Base-by-base conservation (phyloP, 1,140 invertebrate genomes). In the Adoxophyes honmai region DNA sequence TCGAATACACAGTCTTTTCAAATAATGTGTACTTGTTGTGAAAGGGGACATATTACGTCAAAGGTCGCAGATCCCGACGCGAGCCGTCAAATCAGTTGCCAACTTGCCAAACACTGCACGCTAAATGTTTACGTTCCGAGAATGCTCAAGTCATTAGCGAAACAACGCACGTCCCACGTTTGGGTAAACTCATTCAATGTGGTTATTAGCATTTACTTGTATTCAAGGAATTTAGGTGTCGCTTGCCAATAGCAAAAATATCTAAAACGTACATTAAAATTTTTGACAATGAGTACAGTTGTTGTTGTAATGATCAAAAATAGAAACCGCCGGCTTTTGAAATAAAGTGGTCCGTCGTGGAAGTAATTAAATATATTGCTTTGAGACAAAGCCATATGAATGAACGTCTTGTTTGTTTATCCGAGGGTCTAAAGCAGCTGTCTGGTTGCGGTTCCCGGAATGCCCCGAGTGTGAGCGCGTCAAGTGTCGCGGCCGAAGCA, bases 401-500 rank as follows among this genome's bases (percentile, higher is more conserved):
- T 13, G 21, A 33, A 28, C 21, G 21, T 28, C 2, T 3, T 28
- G 18, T 48, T 48, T 48, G n/a, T 48, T 48, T 18, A 48, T n/a
- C 18, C 21, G 16, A 11, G 18, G 42, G 18, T 16, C 21, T 7
- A 18, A 48, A 48, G 42, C n/a, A 33, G 42, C n/a, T n/a, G 42
- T 28, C 21, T 28, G 21, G 21, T 28, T 44, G 42, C 21, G 18
- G 42, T 48, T 48, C n/a, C 1, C 42, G 9, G 21, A 48, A 28
- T 7, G 42, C 21, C 42, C 18, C 21, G 42, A 5, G 4, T 9
- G 8, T 28, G 38, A 15, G 28, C 21, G 42, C 21, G 42, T 48
- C 42, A 18, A 48, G 42, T 48, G 42, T 48, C 42, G 42, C 42
- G 42, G 42, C 21, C 42, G 21, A 28, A 48, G 10, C 18, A 15